Conservation (phyloP, 2,888 invertebrate genomes). For the Bellardia pandia region DNA sequence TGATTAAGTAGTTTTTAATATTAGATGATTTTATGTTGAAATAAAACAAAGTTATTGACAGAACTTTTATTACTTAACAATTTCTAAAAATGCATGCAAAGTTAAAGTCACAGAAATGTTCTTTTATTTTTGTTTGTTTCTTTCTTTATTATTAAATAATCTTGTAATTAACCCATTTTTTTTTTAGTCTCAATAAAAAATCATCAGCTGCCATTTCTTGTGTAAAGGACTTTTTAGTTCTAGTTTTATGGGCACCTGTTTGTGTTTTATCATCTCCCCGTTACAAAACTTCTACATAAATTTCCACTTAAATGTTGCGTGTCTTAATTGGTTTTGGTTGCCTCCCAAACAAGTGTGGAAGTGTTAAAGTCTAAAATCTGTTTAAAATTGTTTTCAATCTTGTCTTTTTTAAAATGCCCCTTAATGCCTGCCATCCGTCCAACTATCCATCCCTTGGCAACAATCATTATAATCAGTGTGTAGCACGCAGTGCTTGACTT, state of each 20-base stretch:
- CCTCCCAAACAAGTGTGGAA: slow-evolving; percentile 37
- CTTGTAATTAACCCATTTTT: not conserved
- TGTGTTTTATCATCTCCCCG: slow-evolving; percentile 1
- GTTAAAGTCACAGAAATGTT: not conserved
- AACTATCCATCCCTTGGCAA: not conserved
- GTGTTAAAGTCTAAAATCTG: slow-evolving; percentile 60
- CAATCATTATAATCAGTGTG: slow-evolving; percentile 6
- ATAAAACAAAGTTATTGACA: no score
- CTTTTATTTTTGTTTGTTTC: no score
- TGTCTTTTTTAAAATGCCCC: slow-evolving; percentile 10
- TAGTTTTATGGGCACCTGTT: slow-evolving; percentile 20
- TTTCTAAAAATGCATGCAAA: no score
- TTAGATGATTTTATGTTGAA: no score
- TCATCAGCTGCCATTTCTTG: no score
- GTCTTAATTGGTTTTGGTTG: slow-evolving; percentile 51
- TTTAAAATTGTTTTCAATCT: slow-evolving; percentile 50
- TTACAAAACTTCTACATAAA: slow-evolving; percentile 16
- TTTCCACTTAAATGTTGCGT: slow-evolving; percentile 56
- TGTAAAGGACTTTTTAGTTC: not conserved
- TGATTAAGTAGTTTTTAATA: not conserved
- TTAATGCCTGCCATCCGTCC: slow-evolving; percentile 3
- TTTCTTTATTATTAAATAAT: no score
- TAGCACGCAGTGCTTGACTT: slow-evolving; percentile 44
- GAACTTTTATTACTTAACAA: no score
- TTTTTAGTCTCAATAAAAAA: not conserved